phyloP scores from a whole-genome alignment of 2,888 invertebrate species.

The Xanthia togata region DNA sequence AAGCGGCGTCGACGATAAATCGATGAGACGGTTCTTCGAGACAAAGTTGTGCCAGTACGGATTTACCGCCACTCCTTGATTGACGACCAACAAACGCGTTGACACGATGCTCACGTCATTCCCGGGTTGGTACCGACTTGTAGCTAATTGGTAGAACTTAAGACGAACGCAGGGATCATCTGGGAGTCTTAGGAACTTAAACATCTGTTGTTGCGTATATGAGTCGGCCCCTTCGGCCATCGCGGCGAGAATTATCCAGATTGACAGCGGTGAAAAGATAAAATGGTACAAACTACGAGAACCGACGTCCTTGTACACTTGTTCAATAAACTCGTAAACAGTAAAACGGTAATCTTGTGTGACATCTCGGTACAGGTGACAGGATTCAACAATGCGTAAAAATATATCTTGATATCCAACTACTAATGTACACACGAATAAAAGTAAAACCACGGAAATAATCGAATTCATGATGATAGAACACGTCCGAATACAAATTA shows the following conservation, averaged over 20 bases:
- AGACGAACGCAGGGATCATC: conserved; percentile 35
- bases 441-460: background rate
- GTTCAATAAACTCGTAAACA: conserved; percentile 20
- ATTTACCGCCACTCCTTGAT: conserved; percentile 32
- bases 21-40: conserved; percentile 31
- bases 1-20: conserved; percentile 30
- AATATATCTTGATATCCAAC: conserved; percentile 39
- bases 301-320: background rate
- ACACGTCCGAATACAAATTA: conserved; percentile 14
- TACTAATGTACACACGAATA: conserved; percentile 9
- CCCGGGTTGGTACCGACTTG: conserved; percentile 19
- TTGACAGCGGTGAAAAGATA: conserved; percentile 29
- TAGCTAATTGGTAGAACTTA: conserved; percentile 39
- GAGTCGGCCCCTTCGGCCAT: conserved; percentile 32
- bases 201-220: conserved; percentile 35
- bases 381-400: conserved; percentile 26
- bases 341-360: conserved; percentile 22
- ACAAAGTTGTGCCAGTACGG: conserved; percentile 36
- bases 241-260: conserved; percentile 38
- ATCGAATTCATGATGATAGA: conserved; percentile 19
- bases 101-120: conserved; percentile 30
- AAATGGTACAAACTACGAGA: conserved; percentile 23
- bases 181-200: conserved; percentile 31
- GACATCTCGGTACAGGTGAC: conserved; percentile 31
- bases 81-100: conserved; percentile 24